A percentile compares a stretch with the other conserved stretches of the same genome.
Conservation (phyloP, 2,888 invertebrate genomes). For the Linyphia triangularis region DNA sequence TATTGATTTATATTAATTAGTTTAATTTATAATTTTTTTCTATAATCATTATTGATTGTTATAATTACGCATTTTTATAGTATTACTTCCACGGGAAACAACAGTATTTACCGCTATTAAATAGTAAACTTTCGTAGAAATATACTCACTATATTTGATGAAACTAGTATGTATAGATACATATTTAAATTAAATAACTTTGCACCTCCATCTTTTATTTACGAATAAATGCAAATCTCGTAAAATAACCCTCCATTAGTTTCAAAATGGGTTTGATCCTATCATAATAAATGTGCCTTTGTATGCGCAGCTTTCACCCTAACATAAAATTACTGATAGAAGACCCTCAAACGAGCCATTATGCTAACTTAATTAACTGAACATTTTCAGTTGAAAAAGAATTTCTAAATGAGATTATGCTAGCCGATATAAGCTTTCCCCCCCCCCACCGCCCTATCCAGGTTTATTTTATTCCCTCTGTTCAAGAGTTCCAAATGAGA, state of each 20-base stretch:
- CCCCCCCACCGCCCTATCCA: neutral
- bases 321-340: neutral
- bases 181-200: too few species aligned
- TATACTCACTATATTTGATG: too few species aligned
- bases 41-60: too few species aligned
- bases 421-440: neutral
- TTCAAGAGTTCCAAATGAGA: neutral
- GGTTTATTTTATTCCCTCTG: neutral
- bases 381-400: neutral
- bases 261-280: neutral
- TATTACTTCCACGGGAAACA: too few species aligned
- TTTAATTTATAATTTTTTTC: too few species aligned
- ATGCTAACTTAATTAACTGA: neutral
- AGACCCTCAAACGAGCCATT: neutral
- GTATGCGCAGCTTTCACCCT: neutral
- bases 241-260: neutral
- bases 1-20: too few species aligned
- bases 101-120: too few species aligned
- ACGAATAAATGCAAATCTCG: too few species aligned
- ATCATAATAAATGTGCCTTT: neutral
- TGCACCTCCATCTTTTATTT: too few species aligned
- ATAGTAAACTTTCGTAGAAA: too few species aligned
- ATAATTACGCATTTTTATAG: too few species aligned
- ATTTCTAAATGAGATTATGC: neutral
- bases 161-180: too few species aligned